Evolutionary conservation across 2,888 invertebrate genomes (phyloP).

Genomic region (Nephrotoma guestfalica): DNA sequence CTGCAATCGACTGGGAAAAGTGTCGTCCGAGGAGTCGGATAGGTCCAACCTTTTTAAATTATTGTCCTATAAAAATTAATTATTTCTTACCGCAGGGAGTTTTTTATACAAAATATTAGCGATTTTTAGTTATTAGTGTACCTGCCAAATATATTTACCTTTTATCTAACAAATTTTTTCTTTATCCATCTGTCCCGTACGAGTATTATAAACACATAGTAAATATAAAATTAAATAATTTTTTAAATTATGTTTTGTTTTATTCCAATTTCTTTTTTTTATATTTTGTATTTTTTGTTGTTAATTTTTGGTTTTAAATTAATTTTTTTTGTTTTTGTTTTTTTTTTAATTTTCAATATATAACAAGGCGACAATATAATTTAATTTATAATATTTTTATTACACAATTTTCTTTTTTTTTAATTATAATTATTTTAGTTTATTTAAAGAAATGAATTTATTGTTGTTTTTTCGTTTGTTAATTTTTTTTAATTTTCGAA

Average conservation of each 20-base stretch:
- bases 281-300: background rate
- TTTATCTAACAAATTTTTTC: too few relatives aligned
- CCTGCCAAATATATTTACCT: too few relatives aligned
- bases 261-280: background rate
- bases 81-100: too few relatives aligned
- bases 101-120: too few relatives aligned
- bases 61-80: too few relatives aligned
- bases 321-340: background rate
- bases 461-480: background rate
- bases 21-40: too few relatives aligned
- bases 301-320: background rate
- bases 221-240: too few relatives aligned
- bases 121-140: too few relatives aligned
- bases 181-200: too few relatives aligned
- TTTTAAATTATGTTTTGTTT: background rate
- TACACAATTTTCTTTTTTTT: background rate
- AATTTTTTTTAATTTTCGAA: background rate
- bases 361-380: conserved; percentile 3
- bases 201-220: too few relatives aligned
- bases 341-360: background rate
- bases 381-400: conserved; percentile 1
- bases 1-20: too few relatives aligned
- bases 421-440: background rate
- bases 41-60: too few relatives aligned
- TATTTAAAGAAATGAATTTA: background rate